Conservation (phyloP, 2,797 vertebrate genomes). For the Spheniscus humboldti region DNA sequence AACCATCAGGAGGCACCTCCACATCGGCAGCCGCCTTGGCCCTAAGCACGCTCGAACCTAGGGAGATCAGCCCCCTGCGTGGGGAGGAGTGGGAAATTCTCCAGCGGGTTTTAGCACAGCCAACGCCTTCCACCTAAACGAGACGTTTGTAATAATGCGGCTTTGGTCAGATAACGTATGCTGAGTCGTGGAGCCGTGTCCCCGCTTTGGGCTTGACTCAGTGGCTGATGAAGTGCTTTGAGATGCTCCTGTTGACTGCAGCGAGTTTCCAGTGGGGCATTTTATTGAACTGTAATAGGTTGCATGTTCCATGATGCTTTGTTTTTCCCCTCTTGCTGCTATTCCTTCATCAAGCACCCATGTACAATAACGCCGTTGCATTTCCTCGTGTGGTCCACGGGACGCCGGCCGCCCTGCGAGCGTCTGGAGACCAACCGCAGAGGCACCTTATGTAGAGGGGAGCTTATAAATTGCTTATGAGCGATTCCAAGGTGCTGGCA, state of each 20-base stretch:
- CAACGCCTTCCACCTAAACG: rapidly evolving
- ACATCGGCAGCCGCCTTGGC: background rate
- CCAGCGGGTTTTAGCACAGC: background rate
- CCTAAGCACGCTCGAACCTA: rapidly evolving
- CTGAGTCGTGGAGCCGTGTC: rapidly evolving
- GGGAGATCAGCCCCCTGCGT: rapidly evolving
- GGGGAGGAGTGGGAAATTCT: background rate
- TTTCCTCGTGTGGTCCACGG: rapidly evolving
- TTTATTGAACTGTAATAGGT: background rate
- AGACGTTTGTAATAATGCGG: rapidly evolving
- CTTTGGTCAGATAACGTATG: rapidly evolving
- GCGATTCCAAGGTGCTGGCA: background rate
- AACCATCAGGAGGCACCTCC: background rate
- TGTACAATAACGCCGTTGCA: rapidly evolving
- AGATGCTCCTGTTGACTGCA: background rate
- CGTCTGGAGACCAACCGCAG: background rate
- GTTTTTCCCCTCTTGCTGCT: background rate
- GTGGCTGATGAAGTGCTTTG: background rate
- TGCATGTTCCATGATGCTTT: rapidly evolving
- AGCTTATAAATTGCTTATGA: background rate
- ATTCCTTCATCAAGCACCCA: rapidly evolving
- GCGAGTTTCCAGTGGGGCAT: rapidly evolving
- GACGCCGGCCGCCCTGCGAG: background rate
- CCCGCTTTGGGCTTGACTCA: rapidly evolving
- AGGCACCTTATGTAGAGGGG: rapidly evolving